Evolutionary conservation across 2,113 vertebrate species (phyloP), one percentile per base, ranked within the genome.

Genomic region (Mesoclemmys tuberculata): DNA sequence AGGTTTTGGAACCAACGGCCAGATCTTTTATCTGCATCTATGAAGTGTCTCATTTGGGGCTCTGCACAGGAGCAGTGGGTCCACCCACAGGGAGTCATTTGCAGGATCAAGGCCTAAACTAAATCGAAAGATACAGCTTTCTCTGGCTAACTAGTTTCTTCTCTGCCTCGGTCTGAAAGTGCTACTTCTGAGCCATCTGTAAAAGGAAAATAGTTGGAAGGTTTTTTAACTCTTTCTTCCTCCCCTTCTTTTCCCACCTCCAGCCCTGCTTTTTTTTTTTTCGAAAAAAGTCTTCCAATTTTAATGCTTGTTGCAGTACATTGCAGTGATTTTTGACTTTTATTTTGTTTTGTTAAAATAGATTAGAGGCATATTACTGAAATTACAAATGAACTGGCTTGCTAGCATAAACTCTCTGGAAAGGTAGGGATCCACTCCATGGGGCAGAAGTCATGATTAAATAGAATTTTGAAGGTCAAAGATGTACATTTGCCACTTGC

Each of bases 381-480:
- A 86, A 48, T n/a, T 51, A 78, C 54, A 84, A 44, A 55, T 8
- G 16, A 77, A 82, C 14, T 16, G 1, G 4, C 19, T 7, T 46
- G 44, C 26, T 82, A 41, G 78, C 84, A 9, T 48, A 74, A 21
- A 54, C 41, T 1, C 26, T 14, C 82, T 80, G n/a, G 71, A 87
- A 93, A 27, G 19, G 14, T 49, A n/a, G n/a, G n/a, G 31, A 5
- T 35, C 18, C 22, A 29, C 77, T 95, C 24, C 19, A 78, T 68
- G 46, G 55, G 49, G 49, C 41, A 74, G 3, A 88, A 91, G 74
- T 88, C 48, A 0, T 1, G 1, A 46, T 0, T 84, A 48, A 38
- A 54, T 56, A 82, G 24, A 0, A 0, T n/a, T n/a, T n/a, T 8
- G 41, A 86, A 35, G 12, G 19, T 38, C 2, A 0, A 5, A 13